Evolutionary conservation across 2,797 vertebrate genomes (phyloP), one percentile per base, ranked within the genome.

Genomic region (Acestrorhynchus altus): DNA sequence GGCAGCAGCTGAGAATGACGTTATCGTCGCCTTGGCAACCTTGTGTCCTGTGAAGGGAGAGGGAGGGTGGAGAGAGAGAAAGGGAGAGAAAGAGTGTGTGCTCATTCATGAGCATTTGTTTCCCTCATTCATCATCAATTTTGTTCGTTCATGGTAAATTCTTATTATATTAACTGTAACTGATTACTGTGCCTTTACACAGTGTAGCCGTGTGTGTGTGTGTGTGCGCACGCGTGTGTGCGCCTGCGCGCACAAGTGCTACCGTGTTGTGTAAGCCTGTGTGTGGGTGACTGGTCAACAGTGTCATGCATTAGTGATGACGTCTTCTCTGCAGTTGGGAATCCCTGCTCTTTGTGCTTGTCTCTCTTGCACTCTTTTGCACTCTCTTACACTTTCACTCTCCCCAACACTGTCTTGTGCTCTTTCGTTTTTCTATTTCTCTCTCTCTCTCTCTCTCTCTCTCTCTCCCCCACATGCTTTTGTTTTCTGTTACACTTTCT

Each of bases 1-100:
- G 87, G 88, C 84, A 90, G 87, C 89, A 89, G 88, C 89, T 91
- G 88, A 86, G 83, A 90, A 86, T 91, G 90, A 92, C 85, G 89
- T 90, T 85, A 66, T 71, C 11, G 84, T 94, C 85, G 91, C 93
- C 92, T 84, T 92, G 90, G 90, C 89, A 94, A 94, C 92, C 56
- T 74, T 80, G 87, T 88, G 84, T 74, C 86, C 56, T 57, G 86
- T 72, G 70, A 76, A 64, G 68, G 69, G 67, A 52, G 54, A 12
- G 67, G 46, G 39, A 18, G 42, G 72, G 1, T 67, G 51, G 40
- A 39, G 72, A 61, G 72, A 39, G 77, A 35, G 1, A 16, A 20
- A 15, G 22, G n/a, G 64, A 35, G 51, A 49, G 61, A 8, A 10
- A 4, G 51, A 56, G 52, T 1, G 52, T 35, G 42, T 72, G 74